Base-by-base conservation (phyloP, 2,113 vertebrate genomes). In the Forbesichthys agassizii region DNA sequence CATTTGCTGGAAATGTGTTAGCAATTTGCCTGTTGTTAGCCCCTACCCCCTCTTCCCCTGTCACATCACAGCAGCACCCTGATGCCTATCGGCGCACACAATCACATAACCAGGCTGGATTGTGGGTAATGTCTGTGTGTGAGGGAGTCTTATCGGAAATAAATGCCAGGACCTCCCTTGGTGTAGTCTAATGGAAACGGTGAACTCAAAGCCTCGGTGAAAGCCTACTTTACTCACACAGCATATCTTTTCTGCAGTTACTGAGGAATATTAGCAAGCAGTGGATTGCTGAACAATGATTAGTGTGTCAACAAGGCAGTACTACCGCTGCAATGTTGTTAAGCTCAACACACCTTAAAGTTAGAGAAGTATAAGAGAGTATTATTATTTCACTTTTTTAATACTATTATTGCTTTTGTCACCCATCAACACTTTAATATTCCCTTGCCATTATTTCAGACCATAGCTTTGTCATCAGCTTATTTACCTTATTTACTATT, bases 1-100 rank as follows among this genome's bases (percentile, higher is more conserved):
- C 79, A 83, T 85, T 80, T 74, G 55, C 66, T 61, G 70, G 66
- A 82, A 88, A 86, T 88, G 82, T 88, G 88, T 81, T 83, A 9
- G 70, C 74, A 78, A 88, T 88, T 88, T 86, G 62, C 79, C 68
- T n/a, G 27, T 63, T 20, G 58, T 66, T 48, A 61, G 66, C 73
- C 76, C 68, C 68, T 48, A 33, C 71, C 42, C 42, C 71, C 66
- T 56, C 52, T 53, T 16, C n/a, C 52, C 20, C 10, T 4, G 0
- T 71, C 64, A 60, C 18, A 4, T 77, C 73, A 9, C 57, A 64
- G 67, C 69, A 59, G 61, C 79, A 74, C 66, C 71, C 6, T 33
- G 8, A 69, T 76, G 69, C 66, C 74, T 80, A 83, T 80, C 81
- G 72, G 71, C 78, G 78, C 75, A 67, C 57, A 71, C 55, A 78